These are phyloP conservation scores for Gymnosoma rotundatum DNA, from an alignment of 2,888 invertebrate genomes.

Conservation along the genomic window DNA sequence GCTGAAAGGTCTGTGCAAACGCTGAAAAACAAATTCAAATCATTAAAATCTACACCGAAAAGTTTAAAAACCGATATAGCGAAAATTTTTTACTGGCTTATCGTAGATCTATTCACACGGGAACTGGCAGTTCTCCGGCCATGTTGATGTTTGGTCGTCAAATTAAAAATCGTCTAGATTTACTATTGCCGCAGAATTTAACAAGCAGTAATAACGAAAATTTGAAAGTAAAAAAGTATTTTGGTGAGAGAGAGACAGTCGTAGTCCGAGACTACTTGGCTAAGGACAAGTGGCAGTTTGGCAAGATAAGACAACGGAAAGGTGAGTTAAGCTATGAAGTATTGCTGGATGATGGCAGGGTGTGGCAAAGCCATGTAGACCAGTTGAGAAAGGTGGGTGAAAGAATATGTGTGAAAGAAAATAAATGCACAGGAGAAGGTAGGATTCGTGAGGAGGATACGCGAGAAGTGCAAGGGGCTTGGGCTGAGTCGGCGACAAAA, in stretches of 20 bases:
- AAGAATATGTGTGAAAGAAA: background rate
- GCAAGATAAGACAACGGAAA: conserved; percentile 12
- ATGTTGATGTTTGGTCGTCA: conserved; percentile 62
- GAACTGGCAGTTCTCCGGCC: conserved; percentile 57
- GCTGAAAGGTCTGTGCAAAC: conserved; percentile 55
- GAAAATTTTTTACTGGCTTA: conserved; percentile 56
- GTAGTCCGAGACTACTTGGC: conserved; percentile 58
- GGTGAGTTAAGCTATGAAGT: conserved; percentile 59
- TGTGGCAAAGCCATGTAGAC: conserved; percentile 58
- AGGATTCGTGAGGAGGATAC: conserved; percentile 12
- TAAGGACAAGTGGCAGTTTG: conserved; percentile 52
- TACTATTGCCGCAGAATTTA: conserved; percentile 48
- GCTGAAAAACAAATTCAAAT: conserved; percentile 56
- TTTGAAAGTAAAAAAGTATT: background rate
- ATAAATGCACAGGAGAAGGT: conserved; percentile 5
- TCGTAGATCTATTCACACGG: conserved; percentile 52
- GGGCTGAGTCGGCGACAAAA: background rate
- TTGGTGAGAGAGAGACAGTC: conserved; percentile 11
- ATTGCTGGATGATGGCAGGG: conserved; percentile 53
- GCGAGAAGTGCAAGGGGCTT: background rate
- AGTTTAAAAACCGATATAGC: background rate
- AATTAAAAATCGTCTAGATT: conserved; percentile 57
- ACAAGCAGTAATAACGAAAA: background rate
- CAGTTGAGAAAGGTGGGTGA: conserved; percentile 33
- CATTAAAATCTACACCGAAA: conserved; percentile 22